Percentiles rank a stretch among this genome's conserved stretches.
These are phyloP conservation scores for Hylia prasina DNA, from an alignment of 2,113 vertebrate genomes.

Conservation along the genomic window DNA sequence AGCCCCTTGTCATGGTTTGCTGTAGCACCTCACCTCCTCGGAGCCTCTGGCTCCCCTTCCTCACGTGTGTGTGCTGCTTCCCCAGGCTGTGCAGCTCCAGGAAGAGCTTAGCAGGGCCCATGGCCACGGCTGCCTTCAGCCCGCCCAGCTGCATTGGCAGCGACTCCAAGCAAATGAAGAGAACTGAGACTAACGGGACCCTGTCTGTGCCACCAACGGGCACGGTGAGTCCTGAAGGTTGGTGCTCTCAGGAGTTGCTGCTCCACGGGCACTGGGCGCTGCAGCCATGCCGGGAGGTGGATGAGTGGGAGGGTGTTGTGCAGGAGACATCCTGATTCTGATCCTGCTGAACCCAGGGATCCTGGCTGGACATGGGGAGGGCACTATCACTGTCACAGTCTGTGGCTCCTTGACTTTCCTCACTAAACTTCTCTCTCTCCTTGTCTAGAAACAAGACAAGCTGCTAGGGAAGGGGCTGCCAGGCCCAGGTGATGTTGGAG, in stretches of 20 bases:
- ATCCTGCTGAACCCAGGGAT: not conserved
- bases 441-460: constrained; percentile 25
- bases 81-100: constrained; percentile 80
- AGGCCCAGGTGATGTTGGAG: constrained; percentile 75
- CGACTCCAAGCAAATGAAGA: constrained; percentile 70
- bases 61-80: not conserved
- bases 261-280: too few species aligned
- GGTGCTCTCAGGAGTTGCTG: not conserved
- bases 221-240: constrained; percentile 66
- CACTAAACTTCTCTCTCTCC: not conserved
- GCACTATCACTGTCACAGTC: not conserved
- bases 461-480: constrained; percentile 70
- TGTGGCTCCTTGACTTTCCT: not conserved
- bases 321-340: not conserved
- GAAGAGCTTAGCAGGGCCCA: constrained; percentile 72
- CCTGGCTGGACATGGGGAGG: not conserved
- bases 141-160: constrained; percentile 43
- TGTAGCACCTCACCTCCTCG: not conserved
- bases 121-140: constrained; percentile 59
- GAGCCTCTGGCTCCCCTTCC: not conserved
- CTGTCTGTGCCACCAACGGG: constrained; percentile 67
- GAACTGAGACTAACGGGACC: constrained; percentile 64
- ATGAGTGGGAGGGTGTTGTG: rapidly evolving
- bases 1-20: not conserved
- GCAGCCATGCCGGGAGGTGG: not conserved